Base-by-base conservation (phyloP, 2,888 invertebrate genomes). In the Frankliniella intonsa region DNA sequence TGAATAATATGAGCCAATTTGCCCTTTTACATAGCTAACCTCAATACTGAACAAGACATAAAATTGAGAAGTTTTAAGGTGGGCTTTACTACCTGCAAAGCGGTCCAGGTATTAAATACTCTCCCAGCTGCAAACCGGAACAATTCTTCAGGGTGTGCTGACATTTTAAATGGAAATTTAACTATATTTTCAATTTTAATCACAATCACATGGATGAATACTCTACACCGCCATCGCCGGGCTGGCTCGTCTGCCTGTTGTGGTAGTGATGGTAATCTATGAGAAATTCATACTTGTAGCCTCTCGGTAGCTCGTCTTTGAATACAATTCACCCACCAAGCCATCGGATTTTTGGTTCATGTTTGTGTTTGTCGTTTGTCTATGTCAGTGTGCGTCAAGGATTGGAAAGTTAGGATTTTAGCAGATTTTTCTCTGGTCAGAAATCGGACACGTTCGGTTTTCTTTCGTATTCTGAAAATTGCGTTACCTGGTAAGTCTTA, bases 71-170 rank as follows among this genome's bases (percentile, higher is more conserved):
- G 38, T 38, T 38, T 2, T 38, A 38, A 38, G 38, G 38, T 38
- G 38, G 38, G 38, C 38, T 38, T 3, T 5, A 2, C 10, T 76
- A 76, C 69, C 85, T 91, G 91, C 50, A 94, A 87, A 9, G 92
- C 93, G 25, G 93, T 92, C 94, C 94, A 94, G 86, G 92, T 92
- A 85, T 92, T 93, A 83, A 94, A 91, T 80, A 94, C 90, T 85
- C 91, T 90, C 86, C 93, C 92, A 11, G 94, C 92, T 84, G 92
- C 89, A 83, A 90, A 89, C 84, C 90, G 90, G 86, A 92, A 92
- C 79, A 89, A 88, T 85, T 90, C 90, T 92, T 92, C 69, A 25
- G 69, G 69, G 25, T 9, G 10, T 11, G 25, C 8, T 2, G 22
- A 22, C 69, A 76, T 76, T 12, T 9, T 76, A 62, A 62, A 62